A percentile compares a stretch with the other conserved stretches of the same genome.
Evolutionary conservation across 2,888 invertebrate species (phyloP).

Genomic region (Parnassius smintheus): DNA sequence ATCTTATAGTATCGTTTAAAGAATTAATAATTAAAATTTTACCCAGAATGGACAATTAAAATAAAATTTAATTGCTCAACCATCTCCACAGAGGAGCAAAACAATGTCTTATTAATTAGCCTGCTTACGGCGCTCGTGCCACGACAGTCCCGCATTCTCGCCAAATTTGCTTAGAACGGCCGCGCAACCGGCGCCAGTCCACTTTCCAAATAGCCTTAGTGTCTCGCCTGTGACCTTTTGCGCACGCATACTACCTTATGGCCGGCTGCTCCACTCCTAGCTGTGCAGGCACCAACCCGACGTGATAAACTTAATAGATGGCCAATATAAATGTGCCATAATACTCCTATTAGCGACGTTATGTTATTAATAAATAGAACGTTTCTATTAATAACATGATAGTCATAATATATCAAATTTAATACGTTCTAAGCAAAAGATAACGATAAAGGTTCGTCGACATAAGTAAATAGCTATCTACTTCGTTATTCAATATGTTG

Average conservation of each 20-base stretch:
- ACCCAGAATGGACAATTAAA: constrained; percentile 2
- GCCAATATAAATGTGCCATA: constrained; percentile 13
- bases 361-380: constrained; percentile 41
- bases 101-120: not conserved
- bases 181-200: constrained; percentile 66
- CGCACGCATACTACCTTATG: constrained; percentile 61
- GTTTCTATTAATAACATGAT: constrained; percentile 41
- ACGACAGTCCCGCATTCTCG: constrained; percentile 45
- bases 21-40: too few species aligned
- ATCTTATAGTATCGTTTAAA: too few species aligned
- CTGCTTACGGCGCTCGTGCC: constrained; percentile 23
- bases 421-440: constrained; percentile 43
- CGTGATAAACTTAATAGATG: constrained; percentile 30
- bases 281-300: constrained; percentile 50
- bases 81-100: too few species aligned
- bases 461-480: constrained; percentile 31
- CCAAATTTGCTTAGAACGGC: constrained; percentile 69
- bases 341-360: constrained; percentile 30
- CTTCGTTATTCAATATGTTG: constrained; percentile 11
- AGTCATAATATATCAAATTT: constrained; percentile 40
- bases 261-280: constrained; percentile 54
- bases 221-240: constrained; percentile 79
- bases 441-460: constrained; percentile 50
- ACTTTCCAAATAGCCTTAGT: constrained; percentile 77
- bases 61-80: too few species aligned